Evolutionary conservation across 2,113 vertebrate genomes (phyloP).

Genomic region (Tenrec ecaudatus): DNA sequence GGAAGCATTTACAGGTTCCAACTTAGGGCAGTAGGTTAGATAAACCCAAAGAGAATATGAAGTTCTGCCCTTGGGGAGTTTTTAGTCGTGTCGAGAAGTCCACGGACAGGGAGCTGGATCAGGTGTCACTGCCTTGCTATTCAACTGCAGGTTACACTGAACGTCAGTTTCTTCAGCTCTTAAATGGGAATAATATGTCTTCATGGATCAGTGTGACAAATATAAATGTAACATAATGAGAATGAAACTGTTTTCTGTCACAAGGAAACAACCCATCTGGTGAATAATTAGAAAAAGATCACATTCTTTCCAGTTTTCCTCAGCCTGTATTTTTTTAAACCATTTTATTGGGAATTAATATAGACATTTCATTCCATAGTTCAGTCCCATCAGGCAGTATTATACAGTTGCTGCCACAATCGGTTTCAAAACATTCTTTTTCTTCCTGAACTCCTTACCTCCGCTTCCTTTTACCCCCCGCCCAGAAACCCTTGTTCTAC

Average conservation of each 20-base stretch:
- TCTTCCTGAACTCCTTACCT: too few species aligned
- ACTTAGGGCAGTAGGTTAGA: background rate
- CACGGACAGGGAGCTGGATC: background rate
- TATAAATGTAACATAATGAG: background rate
- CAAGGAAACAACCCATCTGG: background rate
- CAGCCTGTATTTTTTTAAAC: background rate
- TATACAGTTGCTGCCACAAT: too few species aligned
- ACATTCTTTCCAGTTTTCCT: background rate
- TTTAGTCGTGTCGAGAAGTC: background rate
- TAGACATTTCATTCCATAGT: too few species aligned
- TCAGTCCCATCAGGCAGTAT: too few species aligned
- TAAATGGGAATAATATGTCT: background rate
- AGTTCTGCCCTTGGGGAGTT: background rate
- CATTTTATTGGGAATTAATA: too few species aligned
- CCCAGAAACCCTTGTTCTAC: too few species aligned
- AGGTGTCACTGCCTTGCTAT: too few species aligned
- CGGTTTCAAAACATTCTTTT: too few species aligned
- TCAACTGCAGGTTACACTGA: background rate
- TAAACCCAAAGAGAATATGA: background rate
- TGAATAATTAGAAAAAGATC: background rate
- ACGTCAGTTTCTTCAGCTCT: background rate
- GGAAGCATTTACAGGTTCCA: background rate
- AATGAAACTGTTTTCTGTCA: background rate
- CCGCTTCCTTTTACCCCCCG: too few species aligned
- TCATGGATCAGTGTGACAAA: background rate